Base-by-base conservation (phyloP, 2,113 vertebrate genomes). In the Gallinago media region DNA sequence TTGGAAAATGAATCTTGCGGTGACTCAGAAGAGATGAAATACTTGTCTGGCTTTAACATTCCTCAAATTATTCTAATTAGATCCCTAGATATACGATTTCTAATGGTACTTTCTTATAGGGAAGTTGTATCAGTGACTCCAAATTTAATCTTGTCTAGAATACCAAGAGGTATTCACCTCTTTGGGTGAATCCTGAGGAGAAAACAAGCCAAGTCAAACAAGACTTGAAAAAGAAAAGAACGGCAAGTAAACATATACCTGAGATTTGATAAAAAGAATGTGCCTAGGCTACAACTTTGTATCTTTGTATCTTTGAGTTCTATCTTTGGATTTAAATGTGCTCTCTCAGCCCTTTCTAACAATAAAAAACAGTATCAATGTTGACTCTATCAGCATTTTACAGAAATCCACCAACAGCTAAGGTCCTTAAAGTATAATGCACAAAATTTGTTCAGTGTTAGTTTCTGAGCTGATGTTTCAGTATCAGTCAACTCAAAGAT, bases 351-450 rank as follows among this genome's bases (percentile, higher is more conserved):
- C n/a, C 9, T 93, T 93, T 85, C 15, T 40, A 52, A 56, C 36
- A 66, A 40, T 16, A 7, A n/a, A 59, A 82, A 11, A 26, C 3
- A 7, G 16, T 68, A 90, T 79, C 66, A 49, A 0, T 58, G 21
- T n/a, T 85, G 85, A 44, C 40, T 79, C 34, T 66, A 85, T 90
- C 71, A 85, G 54, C 50, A 80, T 83, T 94, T 93, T 77, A 59
- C 59, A 88, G 59, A 94, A 92, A 85, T 67, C n/a, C 38, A 50
- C 46, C 36, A 54, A 25, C 1, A 3, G 54, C 25, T 94, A 36
- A 89, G 82, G 31, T 31, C 65, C 87, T 79, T 66, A 79, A 82
- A 82, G 19, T 23, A 40, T 76, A 76, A 68, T 88, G 61, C 23
- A 18, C 9, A 82, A 56, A 92, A 79, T 40, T 16, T 47, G 31